Percentiles rank a stretch among this genome's conserved stretches.
Evolutionary conservation across 37 sponge, comb jelly and placozoan genomes (phyloP).

Genomic region (Ephydatia muelleri): DNA sequence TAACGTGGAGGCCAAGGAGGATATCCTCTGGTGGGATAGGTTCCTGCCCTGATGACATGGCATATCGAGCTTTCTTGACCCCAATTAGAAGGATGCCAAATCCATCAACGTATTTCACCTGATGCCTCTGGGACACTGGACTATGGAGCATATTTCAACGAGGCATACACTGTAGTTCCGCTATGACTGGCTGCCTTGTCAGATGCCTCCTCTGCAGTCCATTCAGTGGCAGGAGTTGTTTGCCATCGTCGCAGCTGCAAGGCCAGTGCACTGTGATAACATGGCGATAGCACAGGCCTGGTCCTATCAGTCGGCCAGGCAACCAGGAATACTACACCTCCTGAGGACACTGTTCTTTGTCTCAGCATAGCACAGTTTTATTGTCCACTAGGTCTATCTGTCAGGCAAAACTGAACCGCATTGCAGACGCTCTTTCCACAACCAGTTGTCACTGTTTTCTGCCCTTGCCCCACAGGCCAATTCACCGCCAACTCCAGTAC

Average conservation of each 20-base stretch:
- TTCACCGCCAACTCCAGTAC: not conserved
- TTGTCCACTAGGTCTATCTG: not conserved
- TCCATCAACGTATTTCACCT: too few relatives aligned
- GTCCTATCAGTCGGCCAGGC: not conserved
- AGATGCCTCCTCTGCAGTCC: too few relatives aligned
- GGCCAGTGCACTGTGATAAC: constrained; percentile 32
- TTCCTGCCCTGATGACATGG: too few relatives aligned
- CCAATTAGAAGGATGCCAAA: constrained; percentile 1
- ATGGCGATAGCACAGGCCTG: not conserved
- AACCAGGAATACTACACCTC: not conserved
- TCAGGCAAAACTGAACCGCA: constrained; percentile 7
- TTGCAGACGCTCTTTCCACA: constrained; percentile 25
- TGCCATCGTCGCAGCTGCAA: constrained; percentile 20
- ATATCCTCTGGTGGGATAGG: too few relatives aligned
- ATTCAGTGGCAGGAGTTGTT: too few relatives aligned
- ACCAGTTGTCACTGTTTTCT: too few relatives aligned
- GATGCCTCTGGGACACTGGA: too few relatives aligned
- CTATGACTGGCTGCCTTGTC: too few relatives aligned
- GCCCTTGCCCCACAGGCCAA: too few relatives aligned
- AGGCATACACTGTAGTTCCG: constrained; percentile 29
- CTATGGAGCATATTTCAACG: too few relatives aligned
- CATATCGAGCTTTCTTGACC: too few relatives aligned
- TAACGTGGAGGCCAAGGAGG: too few relatives aligned
- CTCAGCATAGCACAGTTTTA: not conserved
- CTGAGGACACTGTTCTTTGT: constrained; percentile 2